These are phyloP conservation scores for Engraulis encrasicolus DNA, from an alignment of 2,113 vertebrate species.

Conservation along the genomic window DNA sequence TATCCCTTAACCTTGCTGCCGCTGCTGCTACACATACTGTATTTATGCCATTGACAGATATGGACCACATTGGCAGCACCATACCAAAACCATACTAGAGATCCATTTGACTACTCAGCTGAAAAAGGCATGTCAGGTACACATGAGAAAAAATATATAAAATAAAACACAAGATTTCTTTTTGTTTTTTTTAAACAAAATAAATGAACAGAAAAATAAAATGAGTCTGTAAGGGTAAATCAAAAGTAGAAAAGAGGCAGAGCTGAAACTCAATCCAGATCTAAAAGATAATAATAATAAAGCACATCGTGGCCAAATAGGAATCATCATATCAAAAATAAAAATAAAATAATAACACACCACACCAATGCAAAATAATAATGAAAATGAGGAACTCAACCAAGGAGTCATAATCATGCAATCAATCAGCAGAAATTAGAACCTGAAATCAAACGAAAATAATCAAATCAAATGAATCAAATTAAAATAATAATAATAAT, in stretches of 20 bases:
- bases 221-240: neutral
- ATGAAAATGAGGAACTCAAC: slow-evolving; percentile 53
- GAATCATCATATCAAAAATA: neutral
- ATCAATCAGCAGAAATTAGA: neutral
- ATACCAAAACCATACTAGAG: too few relatives aligned
- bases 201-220: neutral
- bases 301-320: neutral
- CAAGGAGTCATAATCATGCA: slow-evolving; percentile 1
- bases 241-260: neutral
- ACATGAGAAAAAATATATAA: neutral
- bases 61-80: too few relatives aligned
- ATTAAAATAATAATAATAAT: too few relatives aligned
- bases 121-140: neutral
- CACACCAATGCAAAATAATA: neutral
- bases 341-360: neutral
- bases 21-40: neutral
- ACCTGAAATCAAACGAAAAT: neutral
- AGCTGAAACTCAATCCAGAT: slow-evolving; percentile 26
- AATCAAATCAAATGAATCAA: neutral
- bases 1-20: neutral
- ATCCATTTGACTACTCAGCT: neutral
- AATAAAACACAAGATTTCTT: too few relatives aligned
- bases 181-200: neutral
- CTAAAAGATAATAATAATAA: too few relatives aligned
- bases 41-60: too few relatives aligned